Evolutionary conservation across 37 sponge, comb jelly and placozoan genomes (phyloP).

Genomic region (Ephydatia muelleri): DNA sequence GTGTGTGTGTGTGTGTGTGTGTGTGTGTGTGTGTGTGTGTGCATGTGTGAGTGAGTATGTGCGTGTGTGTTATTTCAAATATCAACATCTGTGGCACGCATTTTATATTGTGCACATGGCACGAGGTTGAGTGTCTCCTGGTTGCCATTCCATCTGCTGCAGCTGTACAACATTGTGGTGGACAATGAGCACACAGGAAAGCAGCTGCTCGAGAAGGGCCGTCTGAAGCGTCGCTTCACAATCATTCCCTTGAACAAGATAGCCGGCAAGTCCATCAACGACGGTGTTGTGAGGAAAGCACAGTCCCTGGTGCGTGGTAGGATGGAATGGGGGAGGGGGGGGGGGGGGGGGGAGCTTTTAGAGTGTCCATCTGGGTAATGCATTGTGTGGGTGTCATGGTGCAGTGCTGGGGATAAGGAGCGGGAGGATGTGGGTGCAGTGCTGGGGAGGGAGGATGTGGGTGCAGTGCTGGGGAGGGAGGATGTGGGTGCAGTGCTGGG

Average conservation of each 20-base stretch:
- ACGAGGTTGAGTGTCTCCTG: neutral
- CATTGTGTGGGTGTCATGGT: constrained; percentile 16
- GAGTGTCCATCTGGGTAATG: neutral
- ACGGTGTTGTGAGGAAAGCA: constrained; percentile 62
- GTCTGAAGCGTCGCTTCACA: constrained; percentile 79
- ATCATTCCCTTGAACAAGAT: constrained; percentile 99
- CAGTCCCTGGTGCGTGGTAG: constrained; percentile 64
- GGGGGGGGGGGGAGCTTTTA: no score
- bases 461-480: neutral
- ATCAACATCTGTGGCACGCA: no score
- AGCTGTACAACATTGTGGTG: constrained; percentile 95
- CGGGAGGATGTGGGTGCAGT: neutral
- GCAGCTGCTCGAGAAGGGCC: constrained; percentile 83
- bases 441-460: no score
- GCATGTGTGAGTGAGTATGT: neutral
- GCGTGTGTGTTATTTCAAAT: no score
- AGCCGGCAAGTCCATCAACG: constrained; percentile 48
- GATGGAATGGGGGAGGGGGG: no score
- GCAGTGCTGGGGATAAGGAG: neutral
- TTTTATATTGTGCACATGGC: no score
- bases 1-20: no score
- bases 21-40: no score
- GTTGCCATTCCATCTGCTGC: neutral
- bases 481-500: constrained; percentile 14
- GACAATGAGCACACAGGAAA: constrained; percentile 93